Percentiles rank a stretch among this genome's conserved stretches.
phyloP scores from a whole-genome alignment of 2,113 vertebrate species.

The Siphamia tubifer region DNA sequence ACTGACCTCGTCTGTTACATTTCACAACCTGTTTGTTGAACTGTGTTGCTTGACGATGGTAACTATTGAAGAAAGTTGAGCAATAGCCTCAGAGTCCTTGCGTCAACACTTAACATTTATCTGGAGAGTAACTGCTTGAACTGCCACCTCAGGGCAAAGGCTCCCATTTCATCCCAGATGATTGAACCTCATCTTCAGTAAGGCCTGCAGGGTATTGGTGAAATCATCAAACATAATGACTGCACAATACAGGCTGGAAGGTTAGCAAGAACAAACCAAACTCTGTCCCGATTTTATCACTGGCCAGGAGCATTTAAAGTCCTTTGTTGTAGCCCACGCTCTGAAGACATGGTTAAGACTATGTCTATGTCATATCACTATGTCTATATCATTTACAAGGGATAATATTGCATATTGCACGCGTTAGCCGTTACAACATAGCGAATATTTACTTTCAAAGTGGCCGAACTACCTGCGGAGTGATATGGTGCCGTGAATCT shows the following conservation, averaged over 20 bases:
- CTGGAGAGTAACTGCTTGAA: not conserved
- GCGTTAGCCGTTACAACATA: no score
- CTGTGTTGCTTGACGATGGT: not conserved
- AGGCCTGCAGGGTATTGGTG: slow-evolving; percentile 1
- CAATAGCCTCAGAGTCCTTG: not conserved
- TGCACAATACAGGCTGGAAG: slow-evolving; percentile 3
- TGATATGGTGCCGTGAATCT: no score
- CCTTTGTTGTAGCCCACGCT: not conserved
- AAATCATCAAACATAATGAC: slow-evolving; percentile 14
- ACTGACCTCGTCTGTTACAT: not conserved
- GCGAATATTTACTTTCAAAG: no score
- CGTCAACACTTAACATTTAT: slow-evolving; percentile 6
- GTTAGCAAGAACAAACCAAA: not conserved
- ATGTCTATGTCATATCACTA: no score
- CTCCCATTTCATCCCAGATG: not conserved
- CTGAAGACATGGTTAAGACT: not conserved
- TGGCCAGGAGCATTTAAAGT: not conserved
- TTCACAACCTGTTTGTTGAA: not conserved
- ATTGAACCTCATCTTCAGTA: not conserved
- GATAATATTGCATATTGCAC: no score
- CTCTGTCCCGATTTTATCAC: slow-evolving; percentile 2
- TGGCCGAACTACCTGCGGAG: no score
- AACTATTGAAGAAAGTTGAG: not conserved
- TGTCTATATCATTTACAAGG: no score
- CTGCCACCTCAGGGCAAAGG: slow-evolving; percentile 5